phyloP scores from a whole-genome alignment of 1,140 invertebrate species.

The Pachypeltis micranthus region DNA sequence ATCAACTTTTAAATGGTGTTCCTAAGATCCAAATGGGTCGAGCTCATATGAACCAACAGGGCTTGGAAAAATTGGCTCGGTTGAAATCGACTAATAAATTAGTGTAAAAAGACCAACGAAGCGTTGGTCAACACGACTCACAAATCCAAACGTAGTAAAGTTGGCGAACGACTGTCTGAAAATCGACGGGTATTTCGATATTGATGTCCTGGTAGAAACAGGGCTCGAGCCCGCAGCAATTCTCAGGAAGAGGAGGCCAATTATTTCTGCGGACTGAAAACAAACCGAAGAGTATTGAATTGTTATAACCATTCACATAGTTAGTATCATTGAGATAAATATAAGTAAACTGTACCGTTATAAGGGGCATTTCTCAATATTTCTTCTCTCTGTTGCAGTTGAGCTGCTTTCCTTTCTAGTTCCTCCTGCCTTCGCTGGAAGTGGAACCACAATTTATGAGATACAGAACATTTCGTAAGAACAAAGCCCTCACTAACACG shows the following conservation, averaged over 20 bases:
- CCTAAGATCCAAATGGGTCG: too few relatives aligned
- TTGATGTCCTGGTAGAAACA: conserved; percentile 99
- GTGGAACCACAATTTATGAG: too few relatives aligned
- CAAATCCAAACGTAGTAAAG: conserved; percentile 96
- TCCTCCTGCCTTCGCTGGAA: conserved; percentile 67
- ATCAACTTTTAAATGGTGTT: too few relatives aligned
- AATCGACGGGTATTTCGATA: conserved; percentile 96
- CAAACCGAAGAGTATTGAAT: neutral
- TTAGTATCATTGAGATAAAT: too few relatives aligned
- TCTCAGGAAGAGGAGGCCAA: conserved; percentile 91
- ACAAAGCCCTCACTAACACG: too few relatives aligned
- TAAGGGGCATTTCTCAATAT: conserved; percentile 63
- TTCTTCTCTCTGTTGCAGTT: conserved; percentile 77
- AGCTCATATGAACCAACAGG: too few relatives aligned
- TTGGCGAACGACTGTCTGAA: conserved; percentile 87
- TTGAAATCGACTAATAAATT: too few relatives aligned
- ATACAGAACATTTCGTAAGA: too few relatives aligned
- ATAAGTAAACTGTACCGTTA: conserved; percentile 42
- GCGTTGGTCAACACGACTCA: conserved; percentile 62
- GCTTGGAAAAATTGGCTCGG: too few relatives aligned
- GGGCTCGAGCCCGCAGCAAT: conserved; percentile 67
- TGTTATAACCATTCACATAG: too few relatives aligned
- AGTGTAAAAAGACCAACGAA: too few relatives aligned
- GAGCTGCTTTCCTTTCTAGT: conserved; percentile 72
- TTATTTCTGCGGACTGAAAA: conserved; percentile 75